These are phyloP conservation scores for Hippocampus guttulatus DNA, from an alignment of 2,113 vertebrate genomes.

Conservation along the genomic window DNA sequence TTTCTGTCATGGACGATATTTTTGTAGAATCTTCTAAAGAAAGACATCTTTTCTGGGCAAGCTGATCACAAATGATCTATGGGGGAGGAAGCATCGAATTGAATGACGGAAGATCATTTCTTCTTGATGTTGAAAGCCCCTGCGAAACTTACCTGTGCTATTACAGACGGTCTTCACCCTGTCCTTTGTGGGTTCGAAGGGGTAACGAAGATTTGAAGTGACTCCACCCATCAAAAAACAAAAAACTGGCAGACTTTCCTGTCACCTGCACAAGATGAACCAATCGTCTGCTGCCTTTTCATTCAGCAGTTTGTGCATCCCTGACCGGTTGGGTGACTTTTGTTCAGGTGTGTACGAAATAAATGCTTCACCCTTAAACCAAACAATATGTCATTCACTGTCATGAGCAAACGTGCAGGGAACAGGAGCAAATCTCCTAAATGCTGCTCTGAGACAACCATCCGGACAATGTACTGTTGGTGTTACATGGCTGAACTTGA, in stretches of 20 bases:
- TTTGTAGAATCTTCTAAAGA: conserved; percentile 50
- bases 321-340: conserved; percentile 33
- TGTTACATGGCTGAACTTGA: conserved; percentile 14
- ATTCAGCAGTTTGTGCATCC: background rate
- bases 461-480: background rate
- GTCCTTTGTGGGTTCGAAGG: background rate
- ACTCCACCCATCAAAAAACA: conserved; percentile 34
- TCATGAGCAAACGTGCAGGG: background rate
- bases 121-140: background rate
- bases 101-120: background rate
- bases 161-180: conserved; percentile 1
- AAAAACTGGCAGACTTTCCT: conserved; percentile 5
- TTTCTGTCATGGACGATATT: conserved; percentile 35
- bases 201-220: background rate
- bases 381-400: conserved; percentile 10
- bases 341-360: conserved; percentile 5
- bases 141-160: conserved; percentile 29
- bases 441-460: background rate
- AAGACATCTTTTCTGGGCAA: conserved; percentile 38
- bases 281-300: conserved; percentile 29
- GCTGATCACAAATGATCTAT: background rate
- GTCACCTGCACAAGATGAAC: conserved; percentile 27
- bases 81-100: background rate
- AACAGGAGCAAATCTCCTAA: background rate
- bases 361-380: conserved; percentile 3